Base-by-base conservation (phyloP, 2,113 vertebrate genomes). In the Strix uralensis region DNA sequence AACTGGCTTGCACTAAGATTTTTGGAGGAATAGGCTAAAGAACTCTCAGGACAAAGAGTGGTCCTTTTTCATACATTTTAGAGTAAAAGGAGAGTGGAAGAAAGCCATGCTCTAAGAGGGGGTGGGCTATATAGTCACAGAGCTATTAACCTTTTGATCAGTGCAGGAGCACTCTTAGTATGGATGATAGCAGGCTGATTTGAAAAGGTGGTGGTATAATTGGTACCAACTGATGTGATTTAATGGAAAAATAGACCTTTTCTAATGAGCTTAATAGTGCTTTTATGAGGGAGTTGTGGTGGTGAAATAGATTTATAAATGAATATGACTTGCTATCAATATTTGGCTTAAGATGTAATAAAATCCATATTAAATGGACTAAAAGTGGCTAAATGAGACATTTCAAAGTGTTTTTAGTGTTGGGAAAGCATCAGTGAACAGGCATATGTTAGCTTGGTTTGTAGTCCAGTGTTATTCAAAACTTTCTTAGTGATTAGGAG, bases 241-340 rank as follows among this genome's bases (percentile, higher is more conserved):
- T 81, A 88, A 81, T 94, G 90, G 92, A 69, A 96, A 84, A 84
- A 63, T 5, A 88, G 82, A 66, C 47, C 51, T 94, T 94, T 90
- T 86, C 67, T 94, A 96, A 94, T 86, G 67, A 77, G 51, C 82
- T 70, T 94, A 86, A 93, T 90, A 63, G 81, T 44, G 73, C 88
- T 96, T 88, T 96, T 89, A 88, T 47, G 59, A 83, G 72, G 75
- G 47, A 69, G 19, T 55, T 88, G 79, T 49, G 57, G 55, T 84
- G n/a, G 65, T 52, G 57, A 92, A 93, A 91, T 82, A 90, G 72
- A 90, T 94, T 92, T 67, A 38, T 92, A 92, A 92, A 71, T 84
- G 17, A 94, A 38, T 91, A 78, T 67, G 80, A 23, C 2, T 20
- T 67, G 80, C 80, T 91, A 69, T 92, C 82, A 79, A 78, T 96